phyloP scores from a whole-genome alignment of 2,888 invertebrate genomes.

The Hermaeophaga mercurialis region DNA sequence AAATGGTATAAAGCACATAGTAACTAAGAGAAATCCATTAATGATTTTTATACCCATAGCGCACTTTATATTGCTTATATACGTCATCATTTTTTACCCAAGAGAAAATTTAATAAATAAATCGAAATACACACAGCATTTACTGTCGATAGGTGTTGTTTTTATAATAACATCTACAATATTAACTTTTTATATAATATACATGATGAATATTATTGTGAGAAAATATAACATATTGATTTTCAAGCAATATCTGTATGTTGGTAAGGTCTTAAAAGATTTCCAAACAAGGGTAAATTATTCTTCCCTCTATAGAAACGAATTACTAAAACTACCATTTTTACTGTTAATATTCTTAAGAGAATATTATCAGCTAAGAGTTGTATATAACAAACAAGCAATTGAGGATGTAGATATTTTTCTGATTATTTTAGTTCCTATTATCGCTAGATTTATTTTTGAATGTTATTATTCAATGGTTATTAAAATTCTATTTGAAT shows the following conservation, averaged over 20 bases:
- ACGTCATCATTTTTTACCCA: not conserved
- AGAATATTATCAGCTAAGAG: not conserved
- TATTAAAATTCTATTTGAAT: constrained; percentile 2
- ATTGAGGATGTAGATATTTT: not conserved
- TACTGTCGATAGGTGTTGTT: not conserved
- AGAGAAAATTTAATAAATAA: not conserved
- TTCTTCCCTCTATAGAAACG: not conserved
- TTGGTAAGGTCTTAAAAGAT: not conserved
- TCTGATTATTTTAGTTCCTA: not conserved
- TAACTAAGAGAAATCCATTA: not conserved
- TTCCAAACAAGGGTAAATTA: not conserved
- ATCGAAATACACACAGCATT: not conserved
- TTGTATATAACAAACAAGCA: not conserved
- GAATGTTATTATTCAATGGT: constrained; percentile 1
- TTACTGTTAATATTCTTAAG: not conserved
- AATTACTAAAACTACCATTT: not conserved
- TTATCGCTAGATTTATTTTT: not conserved
- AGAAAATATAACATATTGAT: not conserved
- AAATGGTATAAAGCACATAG: not conserved
- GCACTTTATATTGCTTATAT: not conserved
- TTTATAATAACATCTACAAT: not conserved
- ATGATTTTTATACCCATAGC: not conserved
- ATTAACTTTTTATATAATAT: not conserved
- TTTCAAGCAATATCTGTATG: not conserved
- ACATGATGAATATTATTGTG: not conserved